Evolutionary conservation across 2,113 vertebrate species (phyloP).

Genomic region (Hemiscyllium ocellatum): DNA sequence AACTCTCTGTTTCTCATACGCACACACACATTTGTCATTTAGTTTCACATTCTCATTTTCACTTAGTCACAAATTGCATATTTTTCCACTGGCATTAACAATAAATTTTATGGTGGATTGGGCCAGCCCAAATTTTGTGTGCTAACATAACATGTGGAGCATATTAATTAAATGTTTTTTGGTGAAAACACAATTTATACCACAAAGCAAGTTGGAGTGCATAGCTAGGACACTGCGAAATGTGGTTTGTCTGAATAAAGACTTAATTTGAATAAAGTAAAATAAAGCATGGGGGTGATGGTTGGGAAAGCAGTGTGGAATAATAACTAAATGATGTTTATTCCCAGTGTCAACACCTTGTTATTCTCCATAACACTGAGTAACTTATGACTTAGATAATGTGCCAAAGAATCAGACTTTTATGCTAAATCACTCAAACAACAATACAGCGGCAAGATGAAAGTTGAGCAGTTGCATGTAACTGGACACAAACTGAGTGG

Average conservation of each 20-base stretch:
- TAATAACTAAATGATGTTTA: neutral
- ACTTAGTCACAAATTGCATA: neutral
- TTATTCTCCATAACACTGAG: neutral
- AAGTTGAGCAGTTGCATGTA: neutral
- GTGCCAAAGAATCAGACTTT: neutral
- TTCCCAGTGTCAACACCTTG: neutral
- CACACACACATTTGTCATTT: too few species aligned
- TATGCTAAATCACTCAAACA: neutral
- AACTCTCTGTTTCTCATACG: too few species aligned
- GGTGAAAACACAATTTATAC: neutral
- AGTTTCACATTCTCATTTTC: too few species aligned
- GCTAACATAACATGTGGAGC: neutral
- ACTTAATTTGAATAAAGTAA: neutral
- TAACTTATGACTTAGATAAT: neutral
- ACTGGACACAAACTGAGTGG: neutral
- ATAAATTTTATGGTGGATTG: neutral
- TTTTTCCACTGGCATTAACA: neutral
- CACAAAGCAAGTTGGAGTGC: neutral
- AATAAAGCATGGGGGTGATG: neutral
- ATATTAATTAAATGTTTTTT: neutral
- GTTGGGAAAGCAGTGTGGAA: neutral
- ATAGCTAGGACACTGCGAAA: neutral
- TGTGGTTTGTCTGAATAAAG: neutral
- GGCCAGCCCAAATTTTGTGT: neutral
- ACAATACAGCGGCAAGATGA: neutral